phyloP scores from a whole-genome alignment of 2,113 vertebrate species.

The Dermatemys mawii region DNA sequence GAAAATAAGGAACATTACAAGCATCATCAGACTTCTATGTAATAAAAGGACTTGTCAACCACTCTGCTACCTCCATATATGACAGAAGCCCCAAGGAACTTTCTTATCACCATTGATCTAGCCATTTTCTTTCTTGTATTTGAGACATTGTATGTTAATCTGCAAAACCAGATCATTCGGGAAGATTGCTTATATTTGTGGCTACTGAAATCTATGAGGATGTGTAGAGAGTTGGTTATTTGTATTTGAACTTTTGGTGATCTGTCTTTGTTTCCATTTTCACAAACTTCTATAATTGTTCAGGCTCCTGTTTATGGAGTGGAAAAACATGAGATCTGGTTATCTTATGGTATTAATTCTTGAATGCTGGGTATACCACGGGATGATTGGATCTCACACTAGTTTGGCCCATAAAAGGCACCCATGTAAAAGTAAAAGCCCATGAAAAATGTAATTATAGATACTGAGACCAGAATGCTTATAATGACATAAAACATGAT shows the following conservation, averaged over 20 bases:
- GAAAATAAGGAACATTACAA: not conserved
- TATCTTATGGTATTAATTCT: not conserved
- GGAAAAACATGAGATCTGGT: not conserved
- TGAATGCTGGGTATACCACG: not conserved
- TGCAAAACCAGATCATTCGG: not conserved
- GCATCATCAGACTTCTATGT: not conserved
- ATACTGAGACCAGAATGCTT: not conserved
- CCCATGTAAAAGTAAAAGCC: not conserved
- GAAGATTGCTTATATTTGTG: too few species aligned
- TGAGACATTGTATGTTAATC: not conserved
- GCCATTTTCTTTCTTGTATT: not conserved
- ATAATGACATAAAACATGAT: not conserved
- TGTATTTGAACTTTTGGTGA: slow-evolving; percentile 2
- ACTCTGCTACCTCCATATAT: not conserved
- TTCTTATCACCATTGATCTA: fast-evolving
- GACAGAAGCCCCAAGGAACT: not conserved
- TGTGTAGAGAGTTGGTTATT: not conserved
- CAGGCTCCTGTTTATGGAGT: not conserved
- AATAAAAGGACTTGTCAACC: not conserved
- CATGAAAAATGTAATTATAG: not conserved
- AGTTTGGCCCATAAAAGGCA: not conserved
- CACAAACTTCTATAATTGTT: not conserved
- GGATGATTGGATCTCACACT: not conserved
- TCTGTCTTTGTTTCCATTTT: slow-evolving; percentile 1
- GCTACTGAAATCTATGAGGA: too few species aligned